Evolutionary conservation across 1,140 invertebrate species (phyloP), one percentile per base, ranked within the genome.

Genomic region (Schlechtendalia chinensis): DNA sequence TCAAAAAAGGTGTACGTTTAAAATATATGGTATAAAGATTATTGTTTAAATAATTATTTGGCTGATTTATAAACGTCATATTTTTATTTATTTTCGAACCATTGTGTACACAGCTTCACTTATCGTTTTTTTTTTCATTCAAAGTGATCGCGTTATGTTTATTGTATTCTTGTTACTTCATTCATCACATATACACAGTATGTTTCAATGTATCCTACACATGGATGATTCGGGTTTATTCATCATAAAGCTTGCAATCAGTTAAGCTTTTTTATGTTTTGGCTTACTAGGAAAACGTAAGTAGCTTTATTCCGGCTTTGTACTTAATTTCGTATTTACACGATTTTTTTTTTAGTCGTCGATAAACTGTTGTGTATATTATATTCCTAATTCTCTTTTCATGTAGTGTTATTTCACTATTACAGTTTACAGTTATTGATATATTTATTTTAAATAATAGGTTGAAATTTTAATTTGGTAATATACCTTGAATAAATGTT

Each of bases 241-340:
- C 72, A 58, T 24, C 27, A 12, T 53, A n/a, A 29, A n/a, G n/a
- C 6, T 58, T 3, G 72, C 53, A 58, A 39, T 75, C n/a, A 27
- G 72, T 75, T 58, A 75, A 75, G 53, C 54, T 32, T 11, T 58
- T 75, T 75, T 19, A 19, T 53, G 72, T 75, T 75, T 75, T 24
- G 54, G 72, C 19, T 75, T 53, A 75, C 58, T 75, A 75, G 47
- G 53, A 75, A 75, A 75, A 75, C 54, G 58, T 75, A 53, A 75
- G 72, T 75, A 75, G 53, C 54, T 58, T 58, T 75, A 75, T 75
- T 75, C 27, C 5, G 14, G 72, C 17, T 75, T 19, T 24, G 54
- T 8, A 22, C 53, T 67, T 75, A 75, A 56, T 75, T 58, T 75
- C 14, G 72, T 56, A 56, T 75, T 75, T 53, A 75, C 24, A n/a